phyloP scores from a whole-genome alignment of 2,888 invertebrate genomes.

The Aproaerema taeniolella region DNA sequence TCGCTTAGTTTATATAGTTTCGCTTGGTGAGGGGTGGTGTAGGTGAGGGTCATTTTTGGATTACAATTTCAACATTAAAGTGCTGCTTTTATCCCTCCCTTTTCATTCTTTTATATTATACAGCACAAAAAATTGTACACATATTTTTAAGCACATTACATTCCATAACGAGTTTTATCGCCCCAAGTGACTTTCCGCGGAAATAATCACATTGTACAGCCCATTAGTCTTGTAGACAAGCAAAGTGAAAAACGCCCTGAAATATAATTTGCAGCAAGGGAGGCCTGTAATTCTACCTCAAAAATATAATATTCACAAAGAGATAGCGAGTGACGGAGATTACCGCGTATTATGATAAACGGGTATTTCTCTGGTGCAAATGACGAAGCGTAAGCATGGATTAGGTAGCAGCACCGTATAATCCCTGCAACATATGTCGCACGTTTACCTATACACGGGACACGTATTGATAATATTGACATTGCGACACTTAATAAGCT shows the following conservation, averaged over 20 bases:
- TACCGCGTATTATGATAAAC: slow-evolving; percentile 34
- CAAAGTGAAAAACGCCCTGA: slow-evolving; percentile 12
- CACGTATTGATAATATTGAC: neutral
- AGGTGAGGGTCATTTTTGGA: no score
- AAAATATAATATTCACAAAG: slow-evolving; percentile 30
- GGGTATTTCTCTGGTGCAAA: slow-evolving; percentile 29
- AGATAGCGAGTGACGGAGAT: slow-evolving; percentile 26
- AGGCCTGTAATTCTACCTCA: slow-evolving; percentile 19
- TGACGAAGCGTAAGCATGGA: slow-evolving; percentile 25
- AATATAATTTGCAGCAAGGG: slow-evolving; percentile 16
- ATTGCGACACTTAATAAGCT: no score
- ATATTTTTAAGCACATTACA: no score
- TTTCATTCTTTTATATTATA: no score
- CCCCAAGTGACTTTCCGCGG: slow-evolving; percentile 1
- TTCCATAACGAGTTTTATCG: neutral
- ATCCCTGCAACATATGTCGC: neutral
- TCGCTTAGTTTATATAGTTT: no score
- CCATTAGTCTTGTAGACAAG: slow-evolving; percentile 6
- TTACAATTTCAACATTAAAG: no score
- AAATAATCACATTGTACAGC: slow-evolving; percentile 4
- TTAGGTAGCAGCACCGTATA: slow-evolving; percentile 5
- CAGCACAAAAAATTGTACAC: no score
- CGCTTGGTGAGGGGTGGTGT: no score
- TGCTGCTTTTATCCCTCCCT: no score
- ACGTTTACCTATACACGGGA: slow-evolving; percentile 1